A percentile compares a stretch with the other conserved stretches of the same genome.
These are phyloP conservation scores for Thyatira batis DNA, from an alignment of 2,888 invertebrate genomes.

Conservation along the genomic window DNA sequence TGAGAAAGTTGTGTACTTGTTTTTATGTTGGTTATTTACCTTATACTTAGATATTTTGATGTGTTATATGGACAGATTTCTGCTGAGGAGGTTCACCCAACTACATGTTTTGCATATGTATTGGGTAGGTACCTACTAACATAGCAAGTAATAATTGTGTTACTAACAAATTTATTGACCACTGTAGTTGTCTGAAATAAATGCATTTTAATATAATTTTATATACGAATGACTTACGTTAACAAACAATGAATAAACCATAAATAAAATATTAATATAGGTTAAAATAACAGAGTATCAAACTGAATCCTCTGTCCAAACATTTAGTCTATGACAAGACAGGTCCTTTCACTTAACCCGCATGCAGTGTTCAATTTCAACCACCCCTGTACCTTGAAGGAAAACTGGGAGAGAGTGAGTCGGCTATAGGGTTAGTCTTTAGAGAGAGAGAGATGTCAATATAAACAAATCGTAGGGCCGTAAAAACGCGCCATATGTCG, in stretches of 20 bases:
- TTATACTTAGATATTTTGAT: no score
- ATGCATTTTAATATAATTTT: background rate
- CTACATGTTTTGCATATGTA: no score
- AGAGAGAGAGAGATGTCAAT: slow-evolving; percentile 44
- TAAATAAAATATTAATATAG: background rate
- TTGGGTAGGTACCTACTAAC: no score
- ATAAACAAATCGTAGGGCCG: slow-evolving; percentile 75
- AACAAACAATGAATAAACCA: no score
- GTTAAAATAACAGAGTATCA: background rate
- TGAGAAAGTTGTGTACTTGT: no score
- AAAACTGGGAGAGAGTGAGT: slow-evolving; percentile 59
- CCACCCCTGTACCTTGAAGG: slow-evolving; percentile 71
- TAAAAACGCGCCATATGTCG: slow-evolving; percentile 74
- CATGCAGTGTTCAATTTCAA: slow-evolving; percentile 78
- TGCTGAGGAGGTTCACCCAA: no score
- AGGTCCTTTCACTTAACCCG: slow-evolving; percentile 77
- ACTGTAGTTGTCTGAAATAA: background rate
- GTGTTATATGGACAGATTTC: no score
- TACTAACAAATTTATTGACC: background rate
- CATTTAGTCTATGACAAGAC: slow-evolving; percentile 52
- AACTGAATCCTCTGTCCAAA: background rate
- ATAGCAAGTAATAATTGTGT: no score
- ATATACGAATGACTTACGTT: background rate
- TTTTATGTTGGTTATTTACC: no score
- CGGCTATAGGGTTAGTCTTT: slow-evolving; percentile 8